Evolutionary conservation across 2,797 vertebrate species (phyloP), one percentile per base, ranked within the genome.

Genomic region (Alauda arvensis): DNA sequence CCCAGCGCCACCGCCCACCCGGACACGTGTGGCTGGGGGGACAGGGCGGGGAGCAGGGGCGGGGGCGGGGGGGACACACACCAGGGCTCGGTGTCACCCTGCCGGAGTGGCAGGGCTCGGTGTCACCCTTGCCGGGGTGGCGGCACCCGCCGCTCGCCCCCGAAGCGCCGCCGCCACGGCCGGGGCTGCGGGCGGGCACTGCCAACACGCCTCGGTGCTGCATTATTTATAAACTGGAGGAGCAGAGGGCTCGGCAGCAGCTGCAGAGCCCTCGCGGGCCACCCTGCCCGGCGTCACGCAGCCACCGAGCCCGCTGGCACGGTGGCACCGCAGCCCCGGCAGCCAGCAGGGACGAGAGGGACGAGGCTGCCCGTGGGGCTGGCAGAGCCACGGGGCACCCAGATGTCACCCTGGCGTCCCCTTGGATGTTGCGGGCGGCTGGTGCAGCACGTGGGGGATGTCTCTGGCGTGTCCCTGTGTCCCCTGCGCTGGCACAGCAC

Each of bases 151-250:
- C 12, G 37, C 52, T 72, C 31, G 4, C 45, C 45, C 70, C 76
- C 46, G 0, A 42, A 65, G 77, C 25, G 2, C 75, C 37, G 4
- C 76, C 7, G 24, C 59, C 46, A 9, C 4, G 59, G 59, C 74
- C 43, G 19, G 87, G 82, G 87, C 82, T 34, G 87, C 91, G n/a
- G 90, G 85, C 21, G 56, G 79, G 87, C 53, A 17, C 74, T 94
- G 94, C 93, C 93, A 95, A 52, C 75, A 12, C 66, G 69, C 94
- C 93, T 83, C 28, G 57, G 71, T 46, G 84, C 95, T 95, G 96
- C 95, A 96, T 96, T 96, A 96, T 96, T 96, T 96, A 96, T 96
- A 95, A 95, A 96, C 89, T 29, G 21, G 93, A 75, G 88, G 80
- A 93, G 71, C 94, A 85, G 63, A 49, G 87, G 86, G 88, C 53